Conservation (phyloP, 2,888 invertebrate genomes). For the Trachelus tabidus region DNA sequence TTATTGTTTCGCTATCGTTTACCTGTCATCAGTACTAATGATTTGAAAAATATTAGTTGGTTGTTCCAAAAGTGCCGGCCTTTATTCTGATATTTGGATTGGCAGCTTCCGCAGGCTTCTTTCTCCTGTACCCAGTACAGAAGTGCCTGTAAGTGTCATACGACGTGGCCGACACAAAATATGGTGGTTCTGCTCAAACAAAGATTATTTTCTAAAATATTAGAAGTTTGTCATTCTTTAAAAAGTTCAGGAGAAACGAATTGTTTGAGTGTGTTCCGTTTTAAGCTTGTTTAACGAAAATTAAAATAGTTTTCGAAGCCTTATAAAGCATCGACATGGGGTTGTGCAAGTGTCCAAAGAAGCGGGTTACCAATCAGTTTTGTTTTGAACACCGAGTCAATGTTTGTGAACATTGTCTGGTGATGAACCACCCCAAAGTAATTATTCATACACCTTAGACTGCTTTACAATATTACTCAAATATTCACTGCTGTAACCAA, state of each 20-base stretch:
- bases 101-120: slow-evolving; percentile 12
- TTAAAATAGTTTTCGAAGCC: background rate
- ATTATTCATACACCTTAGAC: slow-evolving; percentile 31
- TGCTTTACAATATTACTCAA: background rate
- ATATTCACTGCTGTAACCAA: background rate
- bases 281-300: background rate
- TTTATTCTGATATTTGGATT: background rate
- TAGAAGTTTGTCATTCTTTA: background rate
- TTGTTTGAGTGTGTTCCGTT: background rate
- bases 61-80: background rate
- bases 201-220: background rate
- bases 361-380: slow-evolving; percentile 97
- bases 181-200: slow-evolving; percentile 9
- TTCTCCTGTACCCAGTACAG: slow-evolving; percentile 17
- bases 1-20: background rate
- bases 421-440: slow-evolving; percentile 95
- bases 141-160: slow-evolving; percentile 37
- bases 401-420: slow-evolving; percentile 99
- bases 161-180: slow-evolving; percentile 45
- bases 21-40: background rate
- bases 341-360: slow-evolving; percentile 97
- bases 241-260: background rate
- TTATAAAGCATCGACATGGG: slow-evolving; percentile 76
- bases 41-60: background rate
- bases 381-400: slow-evolving; percentile 99